Percentiles rank a stretch among this genome's conserved stretches.
Conservation (phyloP, 2,797 vertebrate species). For the Siniperca undulata region DNA sequence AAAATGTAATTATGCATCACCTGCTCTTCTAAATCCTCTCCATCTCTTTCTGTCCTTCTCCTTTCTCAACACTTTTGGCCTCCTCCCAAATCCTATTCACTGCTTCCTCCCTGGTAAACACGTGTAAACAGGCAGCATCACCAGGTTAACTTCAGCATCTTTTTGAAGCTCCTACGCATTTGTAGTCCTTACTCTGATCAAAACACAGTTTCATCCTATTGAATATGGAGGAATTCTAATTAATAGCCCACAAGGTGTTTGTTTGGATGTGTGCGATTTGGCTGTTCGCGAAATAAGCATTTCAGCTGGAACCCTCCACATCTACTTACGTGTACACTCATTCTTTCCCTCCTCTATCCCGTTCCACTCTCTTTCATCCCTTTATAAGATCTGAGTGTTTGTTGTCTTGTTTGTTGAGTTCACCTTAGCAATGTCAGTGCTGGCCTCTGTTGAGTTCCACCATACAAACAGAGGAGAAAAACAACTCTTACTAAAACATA, state of each 20-base stretch:
- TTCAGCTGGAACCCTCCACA: slow-evolving; percentile 29
- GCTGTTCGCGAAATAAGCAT: slow-evolving; percentile 17
- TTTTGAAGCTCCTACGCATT: slow-evolving; percentile 5
- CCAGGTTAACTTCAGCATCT: slow-evolving; percentile 1
- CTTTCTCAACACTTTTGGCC: slow-evolving; percentile 7
- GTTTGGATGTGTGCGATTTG: slow-evolving; percentile 13
- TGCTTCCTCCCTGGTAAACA: slow-evolving; percentile 20
- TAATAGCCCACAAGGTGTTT: slow-evolving; percentile 22
- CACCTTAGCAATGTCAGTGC: slow-evolving; percentile 9
- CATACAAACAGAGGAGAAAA: slow-evolving; percentile 16
- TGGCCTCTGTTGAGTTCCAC: slow-evolving; percentile 15
- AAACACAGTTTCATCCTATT: slow-evolving; percentile 39
- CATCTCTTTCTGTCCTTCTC: slow-evolving; percentile 4
- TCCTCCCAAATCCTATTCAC: slow-evolving; percentile 30
- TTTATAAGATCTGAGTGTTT: slow-evolving; percentile 29
- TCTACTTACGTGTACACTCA: background rate
- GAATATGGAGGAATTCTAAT: slow-evolving; percentile 36
- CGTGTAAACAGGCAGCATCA: slow-evolving; percentile 17
- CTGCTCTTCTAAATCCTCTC: slow-evolving; percentile 22
- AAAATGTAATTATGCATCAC: slow-evolving; percentile 41
- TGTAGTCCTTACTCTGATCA: slow-evolving; percentile 25
- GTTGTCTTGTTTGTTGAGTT: slow-evolving; percentile 31
- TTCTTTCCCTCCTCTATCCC: background rate
- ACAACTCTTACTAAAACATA: slow-evolving; percentile 44
- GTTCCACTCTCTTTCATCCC: slow-evolving; percentile 24